These are phyloP conservation scores for Nothura maculosa DNA, from an alignment of 2,797 vertebrate genomes.

Conservation along the genomic window DNA sequence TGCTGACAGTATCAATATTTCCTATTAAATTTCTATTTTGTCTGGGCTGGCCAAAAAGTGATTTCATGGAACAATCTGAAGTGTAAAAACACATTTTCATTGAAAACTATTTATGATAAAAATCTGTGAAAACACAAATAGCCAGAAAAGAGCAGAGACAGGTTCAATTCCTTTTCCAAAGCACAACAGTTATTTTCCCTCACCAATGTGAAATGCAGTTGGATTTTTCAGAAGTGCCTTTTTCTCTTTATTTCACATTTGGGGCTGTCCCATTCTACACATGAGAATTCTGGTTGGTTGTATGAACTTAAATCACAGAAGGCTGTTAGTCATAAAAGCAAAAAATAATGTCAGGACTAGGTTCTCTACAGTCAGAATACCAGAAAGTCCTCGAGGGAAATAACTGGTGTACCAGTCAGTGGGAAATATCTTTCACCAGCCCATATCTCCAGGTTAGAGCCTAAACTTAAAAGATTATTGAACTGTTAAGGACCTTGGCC, in stretches of 20 bases:
- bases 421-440: conserved; percentile 20
- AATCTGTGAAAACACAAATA: background rate
- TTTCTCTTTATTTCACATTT: background rate
- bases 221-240: background rate
- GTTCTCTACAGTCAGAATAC: background rate
- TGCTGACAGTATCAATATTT: background rate
- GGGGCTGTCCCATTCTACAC: background rate
- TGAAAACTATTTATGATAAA: background rate
- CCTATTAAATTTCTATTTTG: background rate
- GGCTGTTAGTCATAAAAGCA: background rate
- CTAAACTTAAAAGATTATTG: background rate
- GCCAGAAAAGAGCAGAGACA: background rate
- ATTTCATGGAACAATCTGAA: background rate
- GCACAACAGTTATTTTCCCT: background rate
- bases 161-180: background rate
- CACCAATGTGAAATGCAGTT: background rate
- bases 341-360: background rate
- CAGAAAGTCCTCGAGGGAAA: background rate
- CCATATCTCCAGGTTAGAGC: background rate
- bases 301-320: conserved; percentile 3
- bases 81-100: background rate
- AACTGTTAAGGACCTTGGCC: background rate
- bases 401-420: background rate
- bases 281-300: background rate
- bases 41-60: background rate